These are phyloP conservation scores for Pseudopipra pipra DNA, from an alignment of 2,113 vertebrate genomes.

Conservation along the genomic window DNA sequence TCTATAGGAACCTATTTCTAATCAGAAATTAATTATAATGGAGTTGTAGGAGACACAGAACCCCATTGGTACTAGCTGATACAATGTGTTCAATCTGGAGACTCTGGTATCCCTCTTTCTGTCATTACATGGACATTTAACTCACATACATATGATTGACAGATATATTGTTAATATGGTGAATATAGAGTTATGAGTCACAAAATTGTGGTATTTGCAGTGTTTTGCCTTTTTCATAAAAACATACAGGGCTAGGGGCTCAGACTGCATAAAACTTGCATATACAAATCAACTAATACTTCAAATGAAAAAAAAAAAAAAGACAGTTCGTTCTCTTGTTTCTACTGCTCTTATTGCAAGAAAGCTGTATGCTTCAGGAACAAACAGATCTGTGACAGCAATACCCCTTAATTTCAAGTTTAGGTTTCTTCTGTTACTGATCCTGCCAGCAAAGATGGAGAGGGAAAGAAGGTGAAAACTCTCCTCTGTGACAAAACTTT, in stretches of 20 bases:
- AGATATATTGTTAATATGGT: not conserved
- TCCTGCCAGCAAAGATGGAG: not conserved
- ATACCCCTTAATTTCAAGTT: not conserved
- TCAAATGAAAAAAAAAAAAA: not conserved
- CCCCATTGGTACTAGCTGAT: not conserved
- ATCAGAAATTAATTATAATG: not conserved
- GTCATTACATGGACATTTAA: not conserved
- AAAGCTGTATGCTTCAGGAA: not conserved
- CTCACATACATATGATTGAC: not conserved
- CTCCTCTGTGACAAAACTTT: not conserved
- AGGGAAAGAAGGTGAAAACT: not conserved
- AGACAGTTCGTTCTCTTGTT: not conserved
- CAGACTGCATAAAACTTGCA: not conserved
- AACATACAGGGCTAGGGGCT: not conserved
- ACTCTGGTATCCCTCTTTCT: not conserved
- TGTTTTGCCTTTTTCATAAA: not conserved
- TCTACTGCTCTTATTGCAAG: not conserved
- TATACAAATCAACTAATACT: not conserved
- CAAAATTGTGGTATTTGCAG: not conserved
- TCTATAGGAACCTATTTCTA: not conserved
- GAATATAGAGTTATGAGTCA: not conserved
- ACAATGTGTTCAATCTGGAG: not conserved
- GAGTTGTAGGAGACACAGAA: not conserved
- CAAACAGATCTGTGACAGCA: not conserved
- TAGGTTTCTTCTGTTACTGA: not conserved